phyloP scores from a whole-genome alignment of 2,797 vertebrate species.

The Brachyrhaphis roseni region DNA sequence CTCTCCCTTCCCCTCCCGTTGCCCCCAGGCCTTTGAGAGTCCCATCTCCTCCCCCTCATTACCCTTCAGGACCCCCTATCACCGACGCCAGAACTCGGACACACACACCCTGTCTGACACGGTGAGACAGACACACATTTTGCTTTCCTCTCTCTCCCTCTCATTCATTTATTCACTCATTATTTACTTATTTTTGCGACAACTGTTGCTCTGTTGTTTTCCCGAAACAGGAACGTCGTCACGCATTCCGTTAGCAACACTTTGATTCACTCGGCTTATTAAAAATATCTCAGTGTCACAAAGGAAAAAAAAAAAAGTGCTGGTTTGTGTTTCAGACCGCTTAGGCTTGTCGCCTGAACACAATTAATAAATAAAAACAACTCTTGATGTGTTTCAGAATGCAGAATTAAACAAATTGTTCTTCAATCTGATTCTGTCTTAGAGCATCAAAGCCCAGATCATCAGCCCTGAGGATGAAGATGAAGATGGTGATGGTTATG shows the following conservation, averaged over 20 bases:
- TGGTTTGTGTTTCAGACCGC: background rate
- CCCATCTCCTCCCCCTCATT: conserved; percentile 88
- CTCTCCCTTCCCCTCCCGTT: conserved; percentile 18
- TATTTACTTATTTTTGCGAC: background rate
- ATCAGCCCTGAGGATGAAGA: conserved; percentile 93
- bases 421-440: conserved; percentile 10
- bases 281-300: background rate
- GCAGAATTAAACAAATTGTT: background rate
- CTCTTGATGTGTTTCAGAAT: background rate
- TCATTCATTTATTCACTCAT: background rate
- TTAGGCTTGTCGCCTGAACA: background rate
- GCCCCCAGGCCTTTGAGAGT: conserved; percentile 84
- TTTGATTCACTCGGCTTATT: background rate
- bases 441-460: conserved; percentile 82
- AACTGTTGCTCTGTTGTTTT: background rate
- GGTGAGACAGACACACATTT: conserved; percentile 75
- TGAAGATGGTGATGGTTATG: conserved; percentile 84
- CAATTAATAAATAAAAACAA: background rate
- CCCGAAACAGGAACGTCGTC: background rate
- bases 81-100: conserved; percentile 82
- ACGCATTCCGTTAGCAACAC: background rate
- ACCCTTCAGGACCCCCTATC: conserved; percentile 77
- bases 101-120: conserved; percentile 70
- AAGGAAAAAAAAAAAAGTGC: background rate
- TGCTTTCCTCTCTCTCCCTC: too few species aligned